Evolutionary conservation across 2,888 invertebrate species (phyloP).

Genomic region (Bellardia bayeri): DNA sequence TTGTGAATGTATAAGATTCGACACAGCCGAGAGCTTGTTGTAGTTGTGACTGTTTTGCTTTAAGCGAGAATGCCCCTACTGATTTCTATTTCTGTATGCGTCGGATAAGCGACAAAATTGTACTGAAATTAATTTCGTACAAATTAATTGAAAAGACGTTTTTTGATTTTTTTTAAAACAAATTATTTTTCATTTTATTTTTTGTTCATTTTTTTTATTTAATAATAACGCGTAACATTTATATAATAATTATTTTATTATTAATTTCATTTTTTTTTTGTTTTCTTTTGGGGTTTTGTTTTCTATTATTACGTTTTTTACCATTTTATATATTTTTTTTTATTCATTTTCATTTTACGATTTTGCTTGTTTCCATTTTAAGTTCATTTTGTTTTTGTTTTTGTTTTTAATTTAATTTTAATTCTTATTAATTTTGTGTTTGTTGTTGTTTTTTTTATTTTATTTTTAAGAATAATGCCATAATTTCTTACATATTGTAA

Average conservation of each 20-base stretch:
- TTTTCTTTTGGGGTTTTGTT: constrained; percentile 66
- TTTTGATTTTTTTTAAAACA: constrained; percentile 82
- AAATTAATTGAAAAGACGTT: constrained; percentile 49
- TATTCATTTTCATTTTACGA: constrained; percentile 17
- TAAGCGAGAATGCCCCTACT: no score
- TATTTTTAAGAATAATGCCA: constrained; percentile 81
- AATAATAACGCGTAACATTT: constrained; percentile 90
- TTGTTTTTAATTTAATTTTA: constrained; percentile 70
- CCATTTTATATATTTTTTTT: constrained; percentile 72
- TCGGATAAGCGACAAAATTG: no score
- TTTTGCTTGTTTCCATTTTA: constrained; percentile 39
- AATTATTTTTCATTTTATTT: constrained; percentile 81
- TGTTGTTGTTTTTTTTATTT: constrained; percentile 64
- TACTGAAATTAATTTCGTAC: no score
- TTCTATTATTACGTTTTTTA: constrained; percentile 68
- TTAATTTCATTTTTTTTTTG: constrained; percentile 71
- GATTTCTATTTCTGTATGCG: no score
- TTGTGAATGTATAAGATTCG: no score
- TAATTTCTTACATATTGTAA: constrained; percentile 75
- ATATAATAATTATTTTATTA: constrained; percentile 83
- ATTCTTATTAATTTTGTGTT: constrained; percentile 75
- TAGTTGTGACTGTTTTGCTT: no score
- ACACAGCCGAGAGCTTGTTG: no score
- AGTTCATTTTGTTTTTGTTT: constrained; percentile 68
- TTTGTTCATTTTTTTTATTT: constrained; percentile 86